Conservation (phyloP, 1,140 invertebrate species). For the Leptinotarsa lineolata region DNA sequence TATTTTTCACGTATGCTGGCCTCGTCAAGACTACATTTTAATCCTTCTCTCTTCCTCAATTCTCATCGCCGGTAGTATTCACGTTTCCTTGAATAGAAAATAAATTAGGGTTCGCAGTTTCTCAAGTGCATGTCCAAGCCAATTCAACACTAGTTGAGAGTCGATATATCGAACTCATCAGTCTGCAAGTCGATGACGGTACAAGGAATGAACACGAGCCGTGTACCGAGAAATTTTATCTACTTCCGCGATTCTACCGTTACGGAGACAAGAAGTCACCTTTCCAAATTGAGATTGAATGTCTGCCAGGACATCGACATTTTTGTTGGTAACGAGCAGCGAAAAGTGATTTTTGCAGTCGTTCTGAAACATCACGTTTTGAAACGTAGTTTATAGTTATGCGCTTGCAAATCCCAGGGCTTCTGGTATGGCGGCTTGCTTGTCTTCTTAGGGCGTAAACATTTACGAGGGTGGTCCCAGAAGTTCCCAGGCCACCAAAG, state of each 20-base stretch:
- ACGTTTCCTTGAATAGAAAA: not conserved
- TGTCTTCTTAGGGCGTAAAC: no score
- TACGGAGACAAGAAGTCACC: constrained; percentile 1
- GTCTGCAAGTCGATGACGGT: not conserved
- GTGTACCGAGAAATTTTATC: constrained; percentile 1
- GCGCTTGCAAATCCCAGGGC: no score
- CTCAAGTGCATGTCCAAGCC: not conserved
- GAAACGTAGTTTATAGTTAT: no score
- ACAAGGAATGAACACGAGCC: not conserved
- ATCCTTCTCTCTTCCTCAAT: no score
- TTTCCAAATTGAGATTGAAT: constrained; percentile 3
- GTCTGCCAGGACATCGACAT: not conserved
- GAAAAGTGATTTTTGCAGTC: no score
- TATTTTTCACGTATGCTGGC: no score
- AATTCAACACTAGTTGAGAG: not conserved
- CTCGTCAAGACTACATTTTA: no score
- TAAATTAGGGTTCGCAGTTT: not conserved
- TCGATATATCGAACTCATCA: constrained; percentile 8
- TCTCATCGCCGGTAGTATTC: not conserved
- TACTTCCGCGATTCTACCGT: constrained; percentile 1
- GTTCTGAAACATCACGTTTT: no score
- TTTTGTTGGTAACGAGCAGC: not conserved
- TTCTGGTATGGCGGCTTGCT: no score
- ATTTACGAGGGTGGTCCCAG: no score
- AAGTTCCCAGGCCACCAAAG: no score